Conservation (phyloP, 2,113 vertebrate genomes). For the Larimichthys crocea region DNA sequence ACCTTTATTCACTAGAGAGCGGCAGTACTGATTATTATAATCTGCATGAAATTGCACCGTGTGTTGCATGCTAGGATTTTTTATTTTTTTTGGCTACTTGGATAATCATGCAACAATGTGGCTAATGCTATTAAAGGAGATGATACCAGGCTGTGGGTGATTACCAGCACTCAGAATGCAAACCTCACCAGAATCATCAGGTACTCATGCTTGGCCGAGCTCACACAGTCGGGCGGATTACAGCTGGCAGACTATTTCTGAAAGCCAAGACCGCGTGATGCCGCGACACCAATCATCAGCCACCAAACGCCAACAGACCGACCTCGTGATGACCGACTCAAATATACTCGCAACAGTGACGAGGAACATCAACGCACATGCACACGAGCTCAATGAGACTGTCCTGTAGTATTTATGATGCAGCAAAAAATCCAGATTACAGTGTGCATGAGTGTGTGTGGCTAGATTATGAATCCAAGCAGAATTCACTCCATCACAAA, state of each 20-base stretch:
- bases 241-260: conserved; percentile 54
- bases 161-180: conserved; percentile 58
- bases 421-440: conserved; percentile 61
- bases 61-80: conserved; percentile 50
- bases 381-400: neutral
- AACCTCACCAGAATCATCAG: conserved; percentile 58
- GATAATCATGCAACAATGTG: conserved; percentile 62
- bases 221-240: conserved; percentile 62
- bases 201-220: conserved; percentile 45
- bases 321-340: conserved; percentile 20
- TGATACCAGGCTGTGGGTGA: conserved; percentile 65
- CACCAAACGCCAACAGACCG: neutral
- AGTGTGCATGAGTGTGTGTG: conserved; percentile 19
- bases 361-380: neutral
- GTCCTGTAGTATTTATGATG: conserved; percentile 24
- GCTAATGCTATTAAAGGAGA: conserved; percentile 70
- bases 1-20: neutral
- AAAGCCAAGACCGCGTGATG: conserved; percentile 28
- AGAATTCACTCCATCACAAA: conserved; percentile 57
- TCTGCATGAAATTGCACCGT: conserved; percentile 18
- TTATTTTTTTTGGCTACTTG: conserved; percentile 38
- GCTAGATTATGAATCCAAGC: conserved; percentile 58
- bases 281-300: conserved; percentile 8
- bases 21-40: neutral
- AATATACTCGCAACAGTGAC: neutral